Evolutionary conservation across 2,797 vertebrate genomes (phyloP).

Genomic region (Apogon talboti): DNA sequence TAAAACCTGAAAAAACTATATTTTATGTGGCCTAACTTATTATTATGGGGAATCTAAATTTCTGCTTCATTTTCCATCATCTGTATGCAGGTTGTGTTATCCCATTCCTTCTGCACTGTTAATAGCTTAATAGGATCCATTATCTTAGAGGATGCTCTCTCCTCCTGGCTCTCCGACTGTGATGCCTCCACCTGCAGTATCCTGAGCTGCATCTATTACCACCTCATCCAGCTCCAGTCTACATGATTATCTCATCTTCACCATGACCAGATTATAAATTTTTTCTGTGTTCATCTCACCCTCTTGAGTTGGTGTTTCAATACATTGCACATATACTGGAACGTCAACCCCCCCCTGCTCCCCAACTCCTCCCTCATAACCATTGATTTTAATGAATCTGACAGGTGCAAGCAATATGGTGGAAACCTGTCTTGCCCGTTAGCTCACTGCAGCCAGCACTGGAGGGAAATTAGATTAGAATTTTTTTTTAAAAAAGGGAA

Average conservation of each 20-base stretch:
- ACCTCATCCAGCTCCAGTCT: not conserved
- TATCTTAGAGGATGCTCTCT: conserved; percentile 48
- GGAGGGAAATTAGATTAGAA: conserved; percentile 41
- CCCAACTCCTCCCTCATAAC: conserved; percentile 19
- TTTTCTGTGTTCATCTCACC: not conserved
- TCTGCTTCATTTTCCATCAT: too few relatives aligned
- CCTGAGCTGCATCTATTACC: conserved; percentile 40
- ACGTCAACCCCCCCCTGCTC: not conserved
- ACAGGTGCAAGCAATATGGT: conserved; percentile 75
- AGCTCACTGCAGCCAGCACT: conserved; percentile 40
- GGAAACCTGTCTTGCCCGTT: conserved; percentile 66
- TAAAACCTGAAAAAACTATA: too few relatives aligned
- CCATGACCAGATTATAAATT: not conserved
- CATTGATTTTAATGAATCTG: conserved; percentile 67
- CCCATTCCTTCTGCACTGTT: not conserved
- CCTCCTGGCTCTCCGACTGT: conserved; percentile 28
- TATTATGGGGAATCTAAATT: too few relatives aligned
- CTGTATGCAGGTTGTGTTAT: not conserved
- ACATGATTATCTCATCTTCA: not conserved
- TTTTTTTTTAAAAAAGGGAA: not conserved
- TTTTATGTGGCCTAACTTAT: too few relatives aligned
- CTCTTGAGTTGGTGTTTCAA: conserved; percentile 16
- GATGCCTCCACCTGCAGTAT: conserved; percentile 53
- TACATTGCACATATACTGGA: conserved; percentile 18
- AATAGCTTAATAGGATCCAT: conserved; percentile 44